These are phyloP conservation scores for Drosophila rufa DNA, from an alignment of 1,140 invertebrate species.

Conservation along the genomic window DNA sequence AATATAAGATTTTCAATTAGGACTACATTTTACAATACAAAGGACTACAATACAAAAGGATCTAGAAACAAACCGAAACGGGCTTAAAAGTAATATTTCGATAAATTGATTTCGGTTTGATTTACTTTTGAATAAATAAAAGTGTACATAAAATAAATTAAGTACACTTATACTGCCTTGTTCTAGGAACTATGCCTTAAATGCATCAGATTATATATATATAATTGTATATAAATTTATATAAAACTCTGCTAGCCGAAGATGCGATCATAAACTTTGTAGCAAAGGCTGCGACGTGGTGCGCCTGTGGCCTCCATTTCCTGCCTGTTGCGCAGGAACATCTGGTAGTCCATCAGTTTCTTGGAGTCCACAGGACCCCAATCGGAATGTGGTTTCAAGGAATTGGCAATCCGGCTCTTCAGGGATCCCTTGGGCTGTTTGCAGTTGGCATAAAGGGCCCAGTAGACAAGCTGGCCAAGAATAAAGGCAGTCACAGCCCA, in stretches of 20 bases:
- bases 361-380: conserved; percentile 67
- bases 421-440: conserved; percentile 72
- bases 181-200: background rate
- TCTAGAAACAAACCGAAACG: background rate
- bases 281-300: conserved; percentile 22
- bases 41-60: background rate
- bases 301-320: background rate
- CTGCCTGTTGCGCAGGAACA: conserved; percentile 59
- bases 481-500: conserved; percentile 43
- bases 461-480: conserved; percentile 50
- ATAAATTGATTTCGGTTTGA: background rate
- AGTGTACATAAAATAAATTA: background rate
- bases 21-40: background rate
- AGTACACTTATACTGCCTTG: background rate
- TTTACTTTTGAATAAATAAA: conserved; percentile 3
- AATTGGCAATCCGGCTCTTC: conserved; percentile 18
- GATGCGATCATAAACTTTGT: conserved; percentile 33
- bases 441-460: conserved; percentile 45
- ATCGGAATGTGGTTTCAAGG: conserved; percentile 40
- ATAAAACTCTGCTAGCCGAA: conserved; percentile 33
- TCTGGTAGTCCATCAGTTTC: conserved; percentile 87
- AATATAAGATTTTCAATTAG: conserved; percentile 10
- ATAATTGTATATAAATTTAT: background rate
- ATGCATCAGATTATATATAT: background rate
- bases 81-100: background rate